phyloP scores from a whole-genome alignment of 2,888 invertebrate genomes.

The Leptogaster cylindrica region DNA sequence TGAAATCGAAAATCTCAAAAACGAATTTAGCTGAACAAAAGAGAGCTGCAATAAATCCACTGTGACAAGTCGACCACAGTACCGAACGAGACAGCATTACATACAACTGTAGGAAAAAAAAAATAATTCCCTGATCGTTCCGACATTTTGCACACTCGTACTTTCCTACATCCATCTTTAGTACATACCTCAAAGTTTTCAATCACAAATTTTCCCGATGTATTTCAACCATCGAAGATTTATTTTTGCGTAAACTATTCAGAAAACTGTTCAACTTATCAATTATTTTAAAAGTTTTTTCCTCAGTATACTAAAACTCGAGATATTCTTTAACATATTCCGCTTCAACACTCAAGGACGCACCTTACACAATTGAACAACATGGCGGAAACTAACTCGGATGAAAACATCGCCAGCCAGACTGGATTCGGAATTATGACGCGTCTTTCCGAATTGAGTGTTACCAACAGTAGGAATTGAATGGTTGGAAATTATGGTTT shows the following conservation, averaged over 20 bases:
- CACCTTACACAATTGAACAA: conserved; percentile 39
- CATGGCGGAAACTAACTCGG: conserved; percentile 39
- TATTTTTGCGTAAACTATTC: conserved; percentile 58
- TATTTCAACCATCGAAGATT: conserved; percentile 65
- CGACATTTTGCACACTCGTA: conserved; percentile 27
- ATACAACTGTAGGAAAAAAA: conserved; percentile 16
- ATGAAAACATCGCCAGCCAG: conserved; percentile 1
- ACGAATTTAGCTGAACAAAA: conserved; percentile 22
- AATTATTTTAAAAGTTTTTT: conserved; percentile 18
- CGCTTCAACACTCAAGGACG: conserved; percentile 38
- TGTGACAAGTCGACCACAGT: not conserved
- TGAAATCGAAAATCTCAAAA: conserved; percentile 29
- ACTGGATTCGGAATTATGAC: conserved; percentile 20
- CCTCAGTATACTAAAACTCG: conserved; percentile 6
- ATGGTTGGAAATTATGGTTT: not conserved
- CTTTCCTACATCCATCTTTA: conserved; percentile 54
- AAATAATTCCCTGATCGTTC: conserved; percentile 6
- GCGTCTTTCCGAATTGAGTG: conserved; percentile 10
- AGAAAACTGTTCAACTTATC: conserved; percentile 16
- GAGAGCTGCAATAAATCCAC: conserved; percentile 7
- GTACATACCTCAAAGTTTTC: conserved; percentile 69
- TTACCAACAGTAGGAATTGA: not conserved
- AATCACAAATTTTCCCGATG: conserved; percentile 70
- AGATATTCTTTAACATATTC: conserved; percentile 20
- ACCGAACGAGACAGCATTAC: conserved; percentile 18